These are phyloP conservation scores for Vireo griseus DNA, from an alignment of 2,797 vertebrate species.

Conservation along the genomic window DNA sequence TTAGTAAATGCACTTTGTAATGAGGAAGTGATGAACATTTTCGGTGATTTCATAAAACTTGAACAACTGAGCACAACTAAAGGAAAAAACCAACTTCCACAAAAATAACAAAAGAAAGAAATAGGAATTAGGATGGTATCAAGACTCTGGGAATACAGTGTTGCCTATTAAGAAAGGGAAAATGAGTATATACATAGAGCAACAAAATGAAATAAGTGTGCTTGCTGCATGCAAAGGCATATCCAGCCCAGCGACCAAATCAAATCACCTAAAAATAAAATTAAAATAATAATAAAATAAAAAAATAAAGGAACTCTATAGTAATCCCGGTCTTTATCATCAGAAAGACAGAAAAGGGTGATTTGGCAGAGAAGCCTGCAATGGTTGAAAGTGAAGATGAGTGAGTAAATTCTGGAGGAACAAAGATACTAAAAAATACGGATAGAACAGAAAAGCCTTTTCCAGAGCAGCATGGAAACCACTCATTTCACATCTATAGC, in stretches of 20 bases:
- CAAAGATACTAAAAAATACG: background rate
- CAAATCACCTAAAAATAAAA: background rate
- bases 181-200: background rate
- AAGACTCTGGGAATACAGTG: background rate
- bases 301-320: background rate
- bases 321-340: background rate
- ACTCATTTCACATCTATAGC: background rate
- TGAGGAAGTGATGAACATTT: background rate
- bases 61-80: background rate
- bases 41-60: background rate
- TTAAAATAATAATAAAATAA: too few relatives aligned
- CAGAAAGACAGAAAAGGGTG: background rate
- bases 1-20: background rate
- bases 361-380: background rate
- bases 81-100: background rate
- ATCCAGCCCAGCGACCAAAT: background rate
- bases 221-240: background rate
- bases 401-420: background rate
- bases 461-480: background rate
- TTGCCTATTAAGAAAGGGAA: background rate
- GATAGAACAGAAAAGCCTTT: background rate
- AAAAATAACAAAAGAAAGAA: background rate
- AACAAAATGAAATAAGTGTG: background rate
- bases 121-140: background rate
- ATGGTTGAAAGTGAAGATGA: background rate